Evolutionary conservation across 2,113 vertebrate species (phyloP), one percentile per base, ranked within the genome.

Genomic region (Cyrtonyx montezumae): DNA sequence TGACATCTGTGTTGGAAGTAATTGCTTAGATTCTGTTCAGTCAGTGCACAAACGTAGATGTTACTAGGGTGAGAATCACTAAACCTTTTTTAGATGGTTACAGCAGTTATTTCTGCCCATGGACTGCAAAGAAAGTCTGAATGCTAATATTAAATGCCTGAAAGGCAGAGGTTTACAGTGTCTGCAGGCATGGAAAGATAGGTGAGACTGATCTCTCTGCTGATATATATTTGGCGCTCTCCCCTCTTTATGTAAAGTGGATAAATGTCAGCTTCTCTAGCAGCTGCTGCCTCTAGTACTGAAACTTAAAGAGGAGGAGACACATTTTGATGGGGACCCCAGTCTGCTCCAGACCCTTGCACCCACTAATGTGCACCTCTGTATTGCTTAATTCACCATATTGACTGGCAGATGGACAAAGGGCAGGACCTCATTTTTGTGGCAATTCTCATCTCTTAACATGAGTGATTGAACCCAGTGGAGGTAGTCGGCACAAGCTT

Each of bases 361-460:
- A 43, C 8, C 9, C 21, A 0, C 6, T 58, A 19, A 1, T 37
- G 30, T 53, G 15, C 4, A 46, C 6, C 11, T 25, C 8, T 26
- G 63, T 8, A n/a, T 18, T 0, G 2, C 46, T 32, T 66, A 14
- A 40, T 8, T 22, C 43, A 66, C 43, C 26, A 66, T 40, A 5
- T 26, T 26, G 37, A 28, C 55, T 26, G 19, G 21, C 1, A 3
- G 45, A 14, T 63, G 37, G n/a, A 84, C 58, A 43, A 16, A 0
- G 1, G 45, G 37, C 36, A 81, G 21, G 22, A 36, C 88, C 46
- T 68, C 4, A n/a, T 74, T 78, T 59, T 22, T 45, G 45, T 53
- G n/a, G 40, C 25, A 5, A 9, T 79, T 75, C 40, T 70, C 9
- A 21, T 51, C 45, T 62, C 40, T 61, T 79, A 37, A 62, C 4